Evolutionary conservation across 2,888 invertebrate genomes (phyloP).

Genomic region (Andrena fulva): DNA sequence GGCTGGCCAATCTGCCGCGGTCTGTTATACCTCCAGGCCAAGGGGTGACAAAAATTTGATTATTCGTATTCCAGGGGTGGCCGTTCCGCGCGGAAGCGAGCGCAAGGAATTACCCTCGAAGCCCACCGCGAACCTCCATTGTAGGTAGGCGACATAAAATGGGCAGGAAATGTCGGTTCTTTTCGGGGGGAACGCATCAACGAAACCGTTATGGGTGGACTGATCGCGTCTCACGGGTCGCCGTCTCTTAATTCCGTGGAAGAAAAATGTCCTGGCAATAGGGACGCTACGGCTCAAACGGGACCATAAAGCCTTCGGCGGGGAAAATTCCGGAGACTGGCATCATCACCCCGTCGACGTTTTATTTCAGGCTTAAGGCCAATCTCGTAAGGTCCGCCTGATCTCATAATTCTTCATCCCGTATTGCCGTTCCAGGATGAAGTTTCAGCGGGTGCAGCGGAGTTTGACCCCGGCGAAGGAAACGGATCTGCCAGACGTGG

Average conservation of each 20-base stretch:
- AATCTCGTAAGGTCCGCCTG: slow-evolving; percentile 44
- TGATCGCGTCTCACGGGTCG: not conserved
- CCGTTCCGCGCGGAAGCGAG: not conserved
- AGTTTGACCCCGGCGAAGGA: not conserved
- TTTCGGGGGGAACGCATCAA: not conserved
- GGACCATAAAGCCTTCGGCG: slow-evolving; percentile 36
- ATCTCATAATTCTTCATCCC: slow-evolving; percentile 48
- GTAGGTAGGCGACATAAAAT: slow-evolving; percentile 15
- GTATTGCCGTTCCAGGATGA: slow-evolving; percentile 16
- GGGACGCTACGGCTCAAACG: slow-evolving; percentile 23
- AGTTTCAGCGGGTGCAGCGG: slow-evolving; percentile 5
- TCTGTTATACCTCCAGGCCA: too few species aligned
- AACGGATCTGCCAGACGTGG: not conserved
- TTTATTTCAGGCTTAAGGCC: slow-evolving; percentile 64
- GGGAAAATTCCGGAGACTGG: slow-evolving; percentile 23
- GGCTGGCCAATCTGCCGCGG: too few species aligned
- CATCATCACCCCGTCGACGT: slow-evolving; percentile 31
- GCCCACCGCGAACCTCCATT: not conserved
- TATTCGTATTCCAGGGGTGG: slow-evolving; percentile 24
- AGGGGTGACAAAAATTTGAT: slow-evolving; percentile 30
- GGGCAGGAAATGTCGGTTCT: not conserved
- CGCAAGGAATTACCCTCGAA: slow-evolving; percentile 12
- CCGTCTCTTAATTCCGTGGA: slow-evolving; percentile 45
- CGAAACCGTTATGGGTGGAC: slow-evolving; percentile 1
- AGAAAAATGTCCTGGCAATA: slow-evolving; percentile 27